Evolutionary conservation across 2,888 invertebrate species (phyloP).

Genomic region (Callosobruchus maculatus): DNA sequence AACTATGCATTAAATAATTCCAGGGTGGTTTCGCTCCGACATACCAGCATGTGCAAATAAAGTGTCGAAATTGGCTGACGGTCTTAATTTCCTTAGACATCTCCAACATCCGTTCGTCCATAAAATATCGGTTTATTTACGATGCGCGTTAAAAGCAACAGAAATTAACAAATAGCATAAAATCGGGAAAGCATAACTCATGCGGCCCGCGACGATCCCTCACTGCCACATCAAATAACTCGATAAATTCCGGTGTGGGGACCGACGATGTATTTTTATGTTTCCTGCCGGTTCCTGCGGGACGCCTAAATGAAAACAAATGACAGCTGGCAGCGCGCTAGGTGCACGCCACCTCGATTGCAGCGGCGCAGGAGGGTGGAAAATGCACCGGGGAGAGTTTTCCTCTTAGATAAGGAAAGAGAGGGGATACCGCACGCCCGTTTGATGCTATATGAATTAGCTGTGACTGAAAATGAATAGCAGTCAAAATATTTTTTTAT

Average conservation of each 20-base stretch:
- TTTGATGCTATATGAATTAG: too few relatives aligned
- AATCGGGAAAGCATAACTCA: slow-evolving; percentile 21
- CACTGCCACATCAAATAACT: slow-evolving; percentile 27
- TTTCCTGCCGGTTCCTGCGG: slow-evolving; percentile 31
- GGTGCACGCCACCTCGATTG: not conserved
- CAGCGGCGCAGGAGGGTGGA: not conserved
- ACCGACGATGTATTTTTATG: slow-evolving; percentile 29
- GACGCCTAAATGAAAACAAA: slow-evolving; percentile 42
- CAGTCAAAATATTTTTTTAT: too few relatives aligned
- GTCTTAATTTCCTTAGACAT: not conserved
- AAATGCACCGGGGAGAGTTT: too few relatives aligned
- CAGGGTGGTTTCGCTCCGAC: too few relatives aligned
- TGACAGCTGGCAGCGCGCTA: slow-evolving; percentile 23
- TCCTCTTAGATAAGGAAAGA: too few relatives aligned
- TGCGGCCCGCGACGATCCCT: slow-evolving; percentile 17
- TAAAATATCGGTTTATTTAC: not conserved
- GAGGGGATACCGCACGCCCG: too few relatives aligned
- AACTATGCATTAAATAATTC: too few relatives aligned
- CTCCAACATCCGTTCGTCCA: not conserved
- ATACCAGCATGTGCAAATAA: not conserved
- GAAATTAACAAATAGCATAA: slow-evolving; percentile 20
- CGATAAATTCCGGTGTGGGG: slow-evolving; percentile 21
- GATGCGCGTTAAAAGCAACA: not conserved
- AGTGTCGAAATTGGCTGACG: not conserved
- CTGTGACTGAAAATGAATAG: too few relatives aligned